These are phyloP conservation scores for Perodicticus potto DNA, from an alignment of 2,797 vertebrate species.

Conservation along the genomic window DNA sequence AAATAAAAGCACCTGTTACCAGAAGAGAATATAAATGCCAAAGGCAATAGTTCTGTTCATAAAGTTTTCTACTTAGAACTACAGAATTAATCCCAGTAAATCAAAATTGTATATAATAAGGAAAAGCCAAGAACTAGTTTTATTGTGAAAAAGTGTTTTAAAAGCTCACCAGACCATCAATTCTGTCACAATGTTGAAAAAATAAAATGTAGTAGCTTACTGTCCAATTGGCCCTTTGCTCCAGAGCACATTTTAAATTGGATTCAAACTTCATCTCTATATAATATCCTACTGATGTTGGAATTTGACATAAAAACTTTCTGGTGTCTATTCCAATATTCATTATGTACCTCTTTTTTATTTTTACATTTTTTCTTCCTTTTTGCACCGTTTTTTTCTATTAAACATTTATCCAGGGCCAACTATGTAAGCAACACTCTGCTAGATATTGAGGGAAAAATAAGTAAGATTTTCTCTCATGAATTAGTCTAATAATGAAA, in stretches of 20 bases:
- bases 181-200: constrained; percentile 67
- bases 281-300: constrained; percentile 12
- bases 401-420: neutral
- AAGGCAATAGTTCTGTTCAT: constrained; percentile 44
- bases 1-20: constrained; percentile 77
- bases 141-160: constrained; percentile 64
- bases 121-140: constrained; percentile 77
- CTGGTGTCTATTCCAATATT: constrained; percentile 2
- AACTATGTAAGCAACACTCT: neutral
- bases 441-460: too few species aligned
- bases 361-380: neutral
- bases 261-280: constrained; percentile 31
- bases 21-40: constrained; percentile 77
- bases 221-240: constrained; percentile 56
- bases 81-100: constrained; percentile 74
- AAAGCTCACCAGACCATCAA: constrained; percentile 83
- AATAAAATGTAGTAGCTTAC: constrained; percentile 25
- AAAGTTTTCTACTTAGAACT: constrained; percentile 72
- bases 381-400: neutral
- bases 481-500: neutral
- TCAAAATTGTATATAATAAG: constrained; percentile 75
- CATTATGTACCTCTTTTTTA: neutral
- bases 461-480: neutral
- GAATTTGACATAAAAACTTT: neutral
- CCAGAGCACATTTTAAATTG: constrained; percentile 67